Base-by-base conservation (phyloP, 2,888 invertebrate species). In the Synergus japonicus region DNA sequence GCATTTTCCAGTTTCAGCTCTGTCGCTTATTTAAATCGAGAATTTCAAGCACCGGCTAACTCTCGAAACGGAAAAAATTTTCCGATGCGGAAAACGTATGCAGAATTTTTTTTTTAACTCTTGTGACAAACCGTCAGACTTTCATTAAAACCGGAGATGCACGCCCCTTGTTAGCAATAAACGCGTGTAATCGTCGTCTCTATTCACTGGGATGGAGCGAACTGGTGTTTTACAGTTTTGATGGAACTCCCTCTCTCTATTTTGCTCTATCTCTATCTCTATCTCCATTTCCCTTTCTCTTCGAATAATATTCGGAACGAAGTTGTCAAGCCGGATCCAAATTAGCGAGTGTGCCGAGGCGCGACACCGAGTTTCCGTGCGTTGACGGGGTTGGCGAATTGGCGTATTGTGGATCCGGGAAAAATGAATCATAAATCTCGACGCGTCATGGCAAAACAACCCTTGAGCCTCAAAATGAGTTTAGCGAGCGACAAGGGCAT, bases 321-420 rank as follows among this genome's bases (percentile, higher is more conserved):
- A 84, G 87, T 87, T 86, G 86, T 83, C 85, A 85, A 84, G 86
- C 82, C 84, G 86, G 85, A 86, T 85, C 83, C 85, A 86, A 87
- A 88, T 88, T 88, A 88, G 87, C 83, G 83, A 82, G 81, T 80
- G 83, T 84, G 86, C 84, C 85, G 86, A 85, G 86, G 83, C 83
- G 85, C 86, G 65, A 76, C 67, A 69, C 49, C 49, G 46, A 46
- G 46, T 69, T 69, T 49, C 69, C 69, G 69, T 29, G 69, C 69
- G 46, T 46, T 29, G 22, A 67, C 67, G 69, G 46, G 66, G 8
- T 49, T 69, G 29, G 64, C 77, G 80, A 67, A 78, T 79, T 76
- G 69, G 46, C 66, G 78, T 79, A 83, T 82, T 82, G 79, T 78
- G 82, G 76, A 76, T 77, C 81, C 76, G 81, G 60, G 37, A 79